phyloP scores from a whole-genome alignment of 2,797 vertebrate genomes.

The Cichlasoma orientale region DNA sequence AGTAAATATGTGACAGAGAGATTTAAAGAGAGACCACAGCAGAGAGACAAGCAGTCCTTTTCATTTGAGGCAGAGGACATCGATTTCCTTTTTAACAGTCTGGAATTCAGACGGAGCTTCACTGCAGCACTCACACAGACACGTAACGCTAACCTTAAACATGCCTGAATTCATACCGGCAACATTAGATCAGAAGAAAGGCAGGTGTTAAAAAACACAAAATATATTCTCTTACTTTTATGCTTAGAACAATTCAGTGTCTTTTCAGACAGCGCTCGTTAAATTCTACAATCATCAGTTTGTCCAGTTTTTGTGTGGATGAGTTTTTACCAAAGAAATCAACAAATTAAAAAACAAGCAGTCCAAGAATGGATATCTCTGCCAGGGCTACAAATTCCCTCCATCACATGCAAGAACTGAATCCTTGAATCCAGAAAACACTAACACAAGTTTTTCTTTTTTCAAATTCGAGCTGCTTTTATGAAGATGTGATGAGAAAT shows the following conservation, averaged over 20 bases:
- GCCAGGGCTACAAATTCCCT: background rate
- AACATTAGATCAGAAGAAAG: slow-evolving; percentile 20
- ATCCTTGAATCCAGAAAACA: background rate
- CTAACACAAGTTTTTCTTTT: background rate
- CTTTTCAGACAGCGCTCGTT: background rate
- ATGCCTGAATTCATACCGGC: background rate
- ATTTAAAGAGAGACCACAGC: background rate
- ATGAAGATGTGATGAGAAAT: background rate
- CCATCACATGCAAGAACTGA: background rate
- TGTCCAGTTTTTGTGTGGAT: background rate
- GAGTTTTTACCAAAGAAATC: background rate
- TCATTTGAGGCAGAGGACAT: slow-evolving; percentile 4
- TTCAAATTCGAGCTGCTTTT: background rate
- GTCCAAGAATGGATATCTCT: background rate
- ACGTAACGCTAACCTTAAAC: background rate
- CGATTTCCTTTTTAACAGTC: slow-evolving; percentile 11
- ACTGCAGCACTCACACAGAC: background rate
- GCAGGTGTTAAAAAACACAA: too few species aligned
- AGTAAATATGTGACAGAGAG: background rate
- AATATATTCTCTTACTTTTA: too few species aligned
- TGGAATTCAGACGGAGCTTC: background rate
- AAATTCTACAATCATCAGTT: background rate
- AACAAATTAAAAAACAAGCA: background rate
- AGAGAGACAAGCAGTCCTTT: background rate
- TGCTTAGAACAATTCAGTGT: too few species aligned